phyloP scores from a whole-genome alignment of 2,797 vertebrate genomes.

The Podarcis siculus region DNA sequence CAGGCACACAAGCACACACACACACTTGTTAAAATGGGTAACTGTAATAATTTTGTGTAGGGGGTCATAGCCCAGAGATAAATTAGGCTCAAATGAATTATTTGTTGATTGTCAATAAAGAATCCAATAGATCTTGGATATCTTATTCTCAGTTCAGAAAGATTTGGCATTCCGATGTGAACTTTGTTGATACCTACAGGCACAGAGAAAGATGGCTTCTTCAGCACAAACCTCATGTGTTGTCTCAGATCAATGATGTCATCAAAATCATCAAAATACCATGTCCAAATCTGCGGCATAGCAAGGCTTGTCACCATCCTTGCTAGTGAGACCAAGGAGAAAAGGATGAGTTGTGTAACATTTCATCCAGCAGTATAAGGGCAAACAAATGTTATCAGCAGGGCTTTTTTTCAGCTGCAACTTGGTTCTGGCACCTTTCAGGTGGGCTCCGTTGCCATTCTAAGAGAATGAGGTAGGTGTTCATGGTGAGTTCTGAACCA shows the following conservation, averaged over 20 bases:
- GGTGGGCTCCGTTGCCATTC: too few relatives aligned
- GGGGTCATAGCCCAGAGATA: neutral
- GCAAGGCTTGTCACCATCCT: too few relatives aligned
- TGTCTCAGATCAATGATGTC: neutral
- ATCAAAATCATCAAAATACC: neutral
- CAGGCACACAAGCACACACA: too few relatives aligned
- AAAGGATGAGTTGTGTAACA: too few relatives aligned
- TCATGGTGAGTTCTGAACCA: too few relatives aligned
- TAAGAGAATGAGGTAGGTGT: too few relatives aligned
- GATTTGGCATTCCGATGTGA: neutral
- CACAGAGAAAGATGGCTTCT: neutral
- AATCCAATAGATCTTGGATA: neutral
- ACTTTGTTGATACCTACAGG: neutral
- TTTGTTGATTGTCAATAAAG: neutral
- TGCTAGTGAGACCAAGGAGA: neutral
- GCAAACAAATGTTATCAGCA: too few relatives aligned
- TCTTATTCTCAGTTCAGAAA: neutral
- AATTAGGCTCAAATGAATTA: too few relatives aligned
- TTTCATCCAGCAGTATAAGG: too few relatives aligned
- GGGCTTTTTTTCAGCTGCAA: too few relatives aligned
- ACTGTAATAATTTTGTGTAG: neutral
- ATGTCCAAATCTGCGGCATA: neutral
- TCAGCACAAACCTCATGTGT: neutral
- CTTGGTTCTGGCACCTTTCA: too few relatives aligned
- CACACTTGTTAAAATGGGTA: neutral